These are phyloP conservation scores for Passer montanus DNA, from an alignment of 2,113 vertebrate species.

Conservation along the genomic window DNA sequence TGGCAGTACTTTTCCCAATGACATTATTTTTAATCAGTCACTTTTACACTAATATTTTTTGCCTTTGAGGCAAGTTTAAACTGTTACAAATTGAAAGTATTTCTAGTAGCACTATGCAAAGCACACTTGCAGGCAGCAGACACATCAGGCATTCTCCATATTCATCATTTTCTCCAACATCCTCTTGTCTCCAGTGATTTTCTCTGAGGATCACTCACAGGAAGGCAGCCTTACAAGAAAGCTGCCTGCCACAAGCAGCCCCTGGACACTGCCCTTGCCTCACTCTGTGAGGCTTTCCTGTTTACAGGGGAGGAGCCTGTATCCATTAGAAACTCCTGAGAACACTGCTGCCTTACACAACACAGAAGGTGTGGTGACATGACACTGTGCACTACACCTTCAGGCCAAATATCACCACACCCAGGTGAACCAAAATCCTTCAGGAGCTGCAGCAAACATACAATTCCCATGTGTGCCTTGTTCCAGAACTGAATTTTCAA, in stretches of 20 bases:
- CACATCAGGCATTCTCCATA: neutral
- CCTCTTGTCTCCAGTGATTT: neutral
- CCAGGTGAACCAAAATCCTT: neutral
- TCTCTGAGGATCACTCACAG: neutral
- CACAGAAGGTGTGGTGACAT: neutral
- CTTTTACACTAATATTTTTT: neutral
- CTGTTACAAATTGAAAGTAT: neutral
- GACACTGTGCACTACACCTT: neutral
- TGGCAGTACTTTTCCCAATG: neutral
- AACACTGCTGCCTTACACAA: neutral
- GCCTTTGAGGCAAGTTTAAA: neutral
- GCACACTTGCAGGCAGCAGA: neutral
- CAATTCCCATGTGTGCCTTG: neutral
- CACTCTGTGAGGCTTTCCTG: accelerated
- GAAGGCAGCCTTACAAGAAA: neutral
- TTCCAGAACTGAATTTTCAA: neutral
- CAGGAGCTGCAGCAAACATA: neutral
- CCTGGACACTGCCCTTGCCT: neutral
- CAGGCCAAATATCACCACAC: slow-evolving; percentile 14
- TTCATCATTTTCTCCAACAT: neutral
- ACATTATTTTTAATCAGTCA: neutral
- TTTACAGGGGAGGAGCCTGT: neutral
- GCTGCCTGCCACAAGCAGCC: neutral
- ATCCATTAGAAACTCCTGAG: neutral
- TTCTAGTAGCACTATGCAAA: neutral